A percentile compares a stretch with the other conserved stretches of the same genome.
Conservation (phyloP, 2,113 vertebrate species). For the Limnothrissa miodon region DNA sequence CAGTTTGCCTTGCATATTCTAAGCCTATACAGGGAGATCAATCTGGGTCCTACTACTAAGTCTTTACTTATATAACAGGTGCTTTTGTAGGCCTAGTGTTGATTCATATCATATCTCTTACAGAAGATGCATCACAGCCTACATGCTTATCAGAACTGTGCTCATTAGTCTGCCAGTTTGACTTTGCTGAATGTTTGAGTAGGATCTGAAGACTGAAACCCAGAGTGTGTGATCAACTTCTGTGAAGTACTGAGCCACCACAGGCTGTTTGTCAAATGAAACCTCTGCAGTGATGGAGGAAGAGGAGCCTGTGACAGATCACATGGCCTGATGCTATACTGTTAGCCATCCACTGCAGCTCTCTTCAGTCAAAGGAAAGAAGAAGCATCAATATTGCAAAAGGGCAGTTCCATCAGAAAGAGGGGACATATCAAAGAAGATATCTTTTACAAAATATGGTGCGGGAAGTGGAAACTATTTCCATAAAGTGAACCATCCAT, state of each 20-base stretch:
- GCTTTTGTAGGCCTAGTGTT: too few relatives aligned
- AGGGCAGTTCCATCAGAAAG: not conserved
- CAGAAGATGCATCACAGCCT: not conserved
- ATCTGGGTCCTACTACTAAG: not conserved
- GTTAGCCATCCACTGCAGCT: not conserved
- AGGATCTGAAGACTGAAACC: not conserved
- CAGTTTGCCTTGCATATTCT: not conserved
- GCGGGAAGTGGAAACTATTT: not conserved
- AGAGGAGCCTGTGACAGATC: not conserved
- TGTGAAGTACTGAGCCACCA: not conserved
- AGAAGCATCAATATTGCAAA: not conserved
- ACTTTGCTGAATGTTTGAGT: not conserved
- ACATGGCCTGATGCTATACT: too few relatives aligned
- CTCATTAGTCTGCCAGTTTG: too few relatives aligned
- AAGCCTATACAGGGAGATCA: not conserved
- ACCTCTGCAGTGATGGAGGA: not conserved
- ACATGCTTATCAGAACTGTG: not conserved
- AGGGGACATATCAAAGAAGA: not conserved
- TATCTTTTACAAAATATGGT: not conserved
- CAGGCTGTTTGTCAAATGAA: not conserved
- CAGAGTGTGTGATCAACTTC: not conserved
- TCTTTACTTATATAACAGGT: too few relatives aligned
- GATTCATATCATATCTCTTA: not conserved
- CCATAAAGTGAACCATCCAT: too few relatives aligned
- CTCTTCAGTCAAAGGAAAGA: not conserved